Percentiles rank a stretch among this genome's conserved stretches.
Evolutionary conservation across 53 echinoderm and acorn worm species (phyloP).

Genomic region (Apostichopus leukothele): DNA sequence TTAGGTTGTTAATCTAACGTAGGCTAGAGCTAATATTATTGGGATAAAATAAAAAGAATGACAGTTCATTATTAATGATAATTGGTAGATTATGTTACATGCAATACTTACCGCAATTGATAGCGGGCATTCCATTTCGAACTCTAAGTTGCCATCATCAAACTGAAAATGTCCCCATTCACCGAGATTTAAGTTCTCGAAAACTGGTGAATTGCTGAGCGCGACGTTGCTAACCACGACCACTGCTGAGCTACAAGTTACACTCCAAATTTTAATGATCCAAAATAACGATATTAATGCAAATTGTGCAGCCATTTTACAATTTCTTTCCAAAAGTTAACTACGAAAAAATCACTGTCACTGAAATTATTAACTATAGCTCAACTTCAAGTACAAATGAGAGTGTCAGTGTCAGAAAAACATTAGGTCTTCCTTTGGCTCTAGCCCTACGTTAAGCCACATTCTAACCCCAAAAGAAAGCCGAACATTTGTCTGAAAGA

Average conservation of each 20-base stretch:
- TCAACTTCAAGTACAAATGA: background rate
- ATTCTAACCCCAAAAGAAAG: background rate
- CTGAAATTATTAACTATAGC: background rate
- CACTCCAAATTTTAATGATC: slow-evolving; percentile 33
- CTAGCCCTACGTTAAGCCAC: background rate
- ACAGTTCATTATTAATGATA: too few relatives aligned
- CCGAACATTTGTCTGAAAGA: background rate
- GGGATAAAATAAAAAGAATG: too few relatives aligned
- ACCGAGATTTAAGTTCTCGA: slow-evolving; percentile 19
- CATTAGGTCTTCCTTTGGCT: background rate
- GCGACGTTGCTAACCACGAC: slow-evolving; percentile 2
- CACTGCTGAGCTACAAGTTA: slow-evolving; percentile 25
- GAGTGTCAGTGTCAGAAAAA: background rate
- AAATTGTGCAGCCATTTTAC: slow-evolving; percentile 19
- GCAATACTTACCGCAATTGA: slow-evolving; percentile 13
- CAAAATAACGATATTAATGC: slow-evolving; percentile 10
- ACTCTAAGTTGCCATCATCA: slow-evolving; percentile 20
- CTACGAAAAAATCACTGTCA: background rate
- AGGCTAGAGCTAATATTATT: too few relatives aligned
- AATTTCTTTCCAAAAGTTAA: background rate
- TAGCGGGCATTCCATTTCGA: slow-evolving; percentile 34
- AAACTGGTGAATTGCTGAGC: background rate
- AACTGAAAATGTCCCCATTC: slow-evolving; percentile 41
- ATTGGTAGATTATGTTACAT: too few relatives aligned
- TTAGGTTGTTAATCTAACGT: too few relatives aligned